Base-by-base conservation (phyloP, 1,140 invertebrate genomes). In the Neodiprion pinetum region DNA sequence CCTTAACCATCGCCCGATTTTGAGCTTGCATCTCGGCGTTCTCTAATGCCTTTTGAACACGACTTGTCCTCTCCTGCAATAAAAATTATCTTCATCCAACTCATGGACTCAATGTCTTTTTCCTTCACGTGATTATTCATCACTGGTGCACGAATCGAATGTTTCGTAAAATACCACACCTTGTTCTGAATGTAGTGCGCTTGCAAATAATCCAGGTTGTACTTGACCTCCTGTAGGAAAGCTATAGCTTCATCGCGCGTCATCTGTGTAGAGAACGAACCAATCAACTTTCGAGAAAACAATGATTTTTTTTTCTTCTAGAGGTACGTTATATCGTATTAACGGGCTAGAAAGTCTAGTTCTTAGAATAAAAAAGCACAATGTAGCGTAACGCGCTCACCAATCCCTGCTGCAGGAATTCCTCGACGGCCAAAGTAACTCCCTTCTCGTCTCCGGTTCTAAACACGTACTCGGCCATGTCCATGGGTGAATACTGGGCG, bases 401-500 rank as follows among this genome's bases (percentile, higher is more conserved):
- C 89, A 94, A 81, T 76, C 93, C 93, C 75, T 93, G 92, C 79
- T 93, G 90, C 5, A 95, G 88, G 73, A 94, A 92, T 76, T 94
- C 93, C 79, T 94, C 92, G 53, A 95, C 91, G 17, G 93, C 93
- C 3, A 91, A 82, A 2, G 93, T 93, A 0, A 94, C 93, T 2
- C 93, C 93, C 67, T 91, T 91, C 80, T 95, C 93, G 84, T 95
- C 93, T 8, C 93, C 93, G 5, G 93, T 95, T 92, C 93, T 94
- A 80, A 93, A 94, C 1, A 95, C 91, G 75, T 95, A 95, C 79
- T 94, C 93, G 0, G 94, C 94, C 91, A 94, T 93, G 78, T 94
- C 93, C 68, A 93, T 83, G 1, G 93, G 92, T 0, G 92, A 91
- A 76, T 93, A 93, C 74, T 93, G 92, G 1, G 91, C 89, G 70